Base-by-base conservation (phyloP, 2,113 vertebrate genomes). In the Calypte anna region DNA sequence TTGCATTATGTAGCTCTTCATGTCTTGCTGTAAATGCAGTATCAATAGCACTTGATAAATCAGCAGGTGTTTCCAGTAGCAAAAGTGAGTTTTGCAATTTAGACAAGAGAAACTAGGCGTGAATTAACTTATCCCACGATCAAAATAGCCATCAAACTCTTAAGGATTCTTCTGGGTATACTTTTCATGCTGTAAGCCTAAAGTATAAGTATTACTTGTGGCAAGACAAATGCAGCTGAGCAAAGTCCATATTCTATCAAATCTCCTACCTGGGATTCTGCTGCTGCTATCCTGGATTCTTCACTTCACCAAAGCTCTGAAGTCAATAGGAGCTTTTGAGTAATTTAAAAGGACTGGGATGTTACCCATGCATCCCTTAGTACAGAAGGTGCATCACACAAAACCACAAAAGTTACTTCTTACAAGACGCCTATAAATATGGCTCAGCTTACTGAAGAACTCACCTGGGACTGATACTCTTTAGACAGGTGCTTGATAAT, bases 51-150 rank as follows among this genome's bases (percentile, higher is more conserved):
- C 44, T 53, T 61, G 88, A 73, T 89, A 92, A 74, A 89, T 89
- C 94, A 94, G 90, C 93, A 94, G 38, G 82, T 67, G 79, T 64
- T 96, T 80, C 83, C 82, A 70, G 18, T 5, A 82, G 67, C 54
- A 91, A 73, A 82, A 87, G 18, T 54, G 78, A 43, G 69, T 55
- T 91, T 31, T 83, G 92, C 64, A 84, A 77, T 62, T 90, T 64
- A 95, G 54, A 81, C 38, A 59, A 28, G 84, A 27, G 24, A 86
- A 94, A 40, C 10, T 43, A 91, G 30, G 21, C 66, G 50, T 38
- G 33, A 84, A 84, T 66, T 57, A 90, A 76, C 58, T 59, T 74
- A 72, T 68, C 63, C 46, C 57, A 33, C 20, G 23, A 78, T 44
- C 77, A 68, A 77, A 80, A 31, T 54, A 43, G 36, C 50, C 20